Evolutionary conservation across 1,140 invertebrate species (phyloP).

Genomic region (Teleogryllus occipitalis): DNA sequence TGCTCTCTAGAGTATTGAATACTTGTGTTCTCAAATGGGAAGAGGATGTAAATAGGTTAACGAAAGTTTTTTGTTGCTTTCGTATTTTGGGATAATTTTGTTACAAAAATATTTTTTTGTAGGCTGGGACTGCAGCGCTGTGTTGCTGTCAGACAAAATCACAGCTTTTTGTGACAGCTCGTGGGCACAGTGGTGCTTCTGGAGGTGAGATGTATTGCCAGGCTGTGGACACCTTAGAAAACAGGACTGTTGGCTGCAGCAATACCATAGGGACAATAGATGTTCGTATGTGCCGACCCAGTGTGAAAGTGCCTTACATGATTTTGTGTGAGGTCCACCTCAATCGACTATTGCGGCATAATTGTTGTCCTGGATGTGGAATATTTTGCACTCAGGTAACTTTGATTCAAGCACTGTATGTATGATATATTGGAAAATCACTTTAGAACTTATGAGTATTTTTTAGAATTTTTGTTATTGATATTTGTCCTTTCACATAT

Average conservation of each 20-base stretch:
- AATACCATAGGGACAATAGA: slow-evolving; percentile 56
- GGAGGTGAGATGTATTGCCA: slow-evolving; percentile 46
- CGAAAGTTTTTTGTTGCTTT: no score
- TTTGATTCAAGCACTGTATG: background rate
- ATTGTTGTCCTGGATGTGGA: slow-evolving; percentile 85
- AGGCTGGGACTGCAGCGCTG: slow-evolving; percentile 35
- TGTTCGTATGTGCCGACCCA: slow-evolving; percentile 57
- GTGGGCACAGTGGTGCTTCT: slow-evolving; percentile 34
- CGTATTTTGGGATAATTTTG: no score
- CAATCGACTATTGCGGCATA: slow-evolving; percentile 66
- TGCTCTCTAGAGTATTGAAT: no score
- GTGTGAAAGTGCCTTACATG: slow-evolving; percentile 70
- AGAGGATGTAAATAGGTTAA: no score
- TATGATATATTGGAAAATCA: background rate
- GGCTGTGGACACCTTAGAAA: slow-evolving; percentile 72
- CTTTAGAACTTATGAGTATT: background rate
- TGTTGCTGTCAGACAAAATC: slow-evolving; percentile 42
- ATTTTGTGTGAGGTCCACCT: slow-evolving; percentile 76
- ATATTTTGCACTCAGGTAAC: slow-evolving; percentile 82
- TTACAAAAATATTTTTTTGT: slow-evolving; percentile 6
- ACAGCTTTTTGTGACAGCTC: slow-evolving; percentile 37
- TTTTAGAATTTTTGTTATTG: background rate
- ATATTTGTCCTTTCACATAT: background rate
- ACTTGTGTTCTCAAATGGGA: no score
- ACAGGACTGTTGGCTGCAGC: slow-evolving; percentile 68